phyloP scores from a whole-genome alignment of 2,113 vertebrate species.

The Dicrurus megarhynchus region DNA sequence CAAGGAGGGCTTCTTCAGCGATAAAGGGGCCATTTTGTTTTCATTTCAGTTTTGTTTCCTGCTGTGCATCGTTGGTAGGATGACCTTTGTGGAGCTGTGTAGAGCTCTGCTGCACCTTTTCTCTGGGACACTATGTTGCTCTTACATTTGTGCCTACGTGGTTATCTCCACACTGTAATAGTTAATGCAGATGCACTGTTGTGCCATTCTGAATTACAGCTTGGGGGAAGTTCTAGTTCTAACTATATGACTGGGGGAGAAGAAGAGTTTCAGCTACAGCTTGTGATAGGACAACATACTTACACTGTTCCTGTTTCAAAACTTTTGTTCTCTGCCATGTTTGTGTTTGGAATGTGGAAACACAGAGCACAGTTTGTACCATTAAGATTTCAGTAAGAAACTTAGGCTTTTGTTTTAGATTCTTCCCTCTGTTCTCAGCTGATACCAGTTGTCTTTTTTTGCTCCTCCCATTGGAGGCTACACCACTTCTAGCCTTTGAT shows the following conservation, averaged over 20 bases:
- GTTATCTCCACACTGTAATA: neutral
- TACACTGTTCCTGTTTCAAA: neutral
- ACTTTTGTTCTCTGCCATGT: neutral
- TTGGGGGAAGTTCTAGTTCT: neutral
- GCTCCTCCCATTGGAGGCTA: neutral
- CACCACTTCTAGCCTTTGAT: neutral
- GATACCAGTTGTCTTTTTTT: neutral
- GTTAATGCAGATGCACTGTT: neutral
- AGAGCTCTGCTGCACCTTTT: neutral
- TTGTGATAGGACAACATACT: neutral
- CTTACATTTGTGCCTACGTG: rapidly evolving
- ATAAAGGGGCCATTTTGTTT: neutral
- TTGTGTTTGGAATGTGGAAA: neutral
- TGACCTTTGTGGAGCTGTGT: neutral
- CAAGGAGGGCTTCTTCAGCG: neutral
- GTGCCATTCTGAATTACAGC: neutral
- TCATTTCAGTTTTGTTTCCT: neutral
- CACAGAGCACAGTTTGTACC: neutral
- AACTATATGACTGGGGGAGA: neutral
- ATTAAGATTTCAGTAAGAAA: neutral
- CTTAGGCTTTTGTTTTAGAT: neutral
- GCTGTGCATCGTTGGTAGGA: neutral
- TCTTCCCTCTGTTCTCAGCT: neutral
- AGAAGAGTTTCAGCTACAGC: neutral
- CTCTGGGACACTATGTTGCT: neutral